Base-by-base conservation (phyloP, 2,113 vertebrate species). In the Scolopax mira region DNA sequence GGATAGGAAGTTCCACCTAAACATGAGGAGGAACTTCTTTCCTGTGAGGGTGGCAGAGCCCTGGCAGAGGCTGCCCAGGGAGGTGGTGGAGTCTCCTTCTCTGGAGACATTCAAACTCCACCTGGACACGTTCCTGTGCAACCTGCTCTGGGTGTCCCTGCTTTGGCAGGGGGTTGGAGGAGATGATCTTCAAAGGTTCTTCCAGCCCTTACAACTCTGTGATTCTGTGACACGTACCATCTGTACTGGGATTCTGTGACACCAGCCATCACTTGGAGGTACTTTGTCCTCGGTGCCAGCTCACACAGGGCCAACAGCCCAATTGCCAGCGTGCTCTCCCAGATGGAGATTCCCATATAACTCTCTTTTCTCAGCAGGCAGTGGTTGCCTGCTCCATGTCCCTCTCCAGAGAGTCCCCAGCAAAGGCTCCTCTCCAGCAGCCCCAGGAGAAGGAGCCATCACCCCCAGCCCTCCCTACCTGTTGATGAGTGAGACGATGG, bases 401-500 rank as follows among this genome's bases (percentile, higher is more conserved):
- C 17, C 5, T 19, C 46, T 35, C 54, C 4, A 0, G 42, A 60
- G 17, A 69, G 4, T 35, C 33, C 48, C 31, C 13, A 21, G 44
- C 13, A 6, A 18, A 60, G 44, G 11, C 8, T 39, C 11, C 83
- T 80, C 37, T 5, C 16, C 6, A 31, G 46, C 31, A 64, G 22
- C 22, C 39, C 37, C 77, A 16, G 11, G 18, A 17, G 61, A 62
- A 64, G 70, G 13, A 27, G 37, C 41, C 18, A 3, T 13, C 11
- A 1, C 7, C 49, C 42, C 41, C 46, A 16, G 52, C 21, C 1
- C 28, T 57, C 71, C 6, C 0, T 98, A 99, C 99, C 99, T 99
- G 98, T 99, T 99, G 96, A 99, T 99, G 55, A 99, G 98, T 0
- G 98, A 99, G 37, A 99, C 97, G 1, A 99, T 22, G 0, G 96